Conservation (phyloP, 2,113 vertebrate species). For the Glaucomys volans region DNA sequence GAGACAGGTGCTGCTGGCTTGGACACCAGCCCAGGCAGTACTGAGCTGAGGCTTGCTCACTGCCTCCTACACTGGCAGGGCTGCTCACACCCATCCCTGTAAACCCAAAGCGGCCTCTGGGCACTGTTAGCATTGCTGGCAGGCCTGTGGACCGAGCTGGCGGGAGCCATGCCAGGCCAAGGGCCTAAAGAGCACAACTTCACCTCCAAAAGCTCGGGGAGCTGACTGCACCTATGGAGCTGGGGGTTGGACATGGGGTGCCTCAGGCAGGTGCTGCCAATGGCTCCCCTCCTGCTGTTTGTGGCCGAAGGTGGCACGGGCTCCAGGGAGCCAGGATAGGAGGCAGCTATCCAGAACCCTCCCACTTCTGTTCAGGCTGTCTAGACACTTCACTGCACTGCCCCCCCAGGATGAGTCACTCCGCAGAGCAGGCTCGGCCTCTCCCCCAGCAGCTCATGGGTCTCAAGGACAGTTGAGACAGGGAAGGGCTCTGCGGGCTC, state of each 20-base stretch:
- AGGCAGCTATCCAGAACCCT: not conserved
- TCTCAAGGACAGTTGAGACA: conserved; percentile 10
- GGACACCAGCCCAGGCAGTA: not conserved
- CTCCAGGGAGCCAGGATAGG: not conserved
- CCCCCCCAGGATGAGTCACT: conserved; percentile 51
- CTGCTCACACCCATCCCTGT: not conserved
- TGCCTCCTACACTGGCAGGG: not conserved
- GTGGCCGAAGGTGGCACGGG: no score
- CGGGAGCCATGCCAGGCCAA: not conserved
- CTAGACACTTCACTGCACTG: not conserved
- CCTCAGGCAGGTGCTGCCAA: no score
- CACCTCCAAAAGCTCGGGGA: not conserved
- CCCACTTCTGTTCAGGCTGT: not conserved
- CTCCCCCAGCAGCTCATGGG: not conserved
- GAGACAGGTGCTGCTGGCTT: not conserved
- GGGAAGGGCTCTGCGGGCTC: no score
- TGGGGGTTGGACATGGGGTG: not conserved
- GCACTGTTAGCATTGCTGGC: not conserved
- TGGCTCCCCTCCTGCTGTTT: not conserved
- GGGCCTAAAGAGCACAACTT: not conserved
- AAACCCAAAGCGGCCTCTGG: not conserved
- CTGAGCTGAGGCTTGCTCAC: not conserved
- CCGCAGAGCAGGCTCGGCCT: not conserved
- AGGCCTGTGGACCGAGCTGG: no score
- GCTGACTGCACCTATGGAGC: not conserved